These are phyloP conservation scores for Neodon shergylaensis DNA, from an alignment of 2,113 vertebrate genomes.

Conservation along the genomic window DNA sequence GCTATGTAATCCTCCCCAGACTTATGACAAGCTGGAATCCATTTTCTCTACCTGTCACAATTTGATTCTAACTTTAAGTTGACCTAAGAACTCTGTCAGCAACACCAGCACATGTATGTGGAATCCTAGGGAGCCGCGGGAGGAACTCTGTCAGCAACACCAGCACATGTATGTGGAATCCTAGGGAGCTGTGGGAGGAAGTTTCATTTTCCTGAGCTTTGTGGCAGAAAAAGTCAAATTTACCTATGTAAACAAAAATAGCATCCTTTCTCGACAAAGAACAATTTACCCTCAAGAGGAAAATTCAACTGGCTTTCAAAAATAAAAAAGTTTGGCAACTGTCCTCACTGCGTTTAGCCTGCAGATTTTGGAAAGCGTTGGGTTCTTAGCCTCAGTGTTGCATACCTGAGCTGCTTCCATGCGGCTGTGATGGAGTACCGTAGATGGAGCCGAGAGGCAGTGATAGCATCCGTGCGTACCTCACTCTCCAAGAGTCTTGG, in stretches of 20 bases:
- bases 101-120: too few relatives aligned
- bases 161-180: neutral
- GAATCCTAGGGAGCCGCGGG: neutral
- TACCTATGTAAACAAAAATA: slow-evolving; percentile 25
- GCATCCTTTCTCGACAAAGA: neutral
- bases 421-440: neutral
- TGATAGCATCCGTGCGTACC: neutral
- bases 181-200: too few relatives aligned
- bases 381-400: too few relatives aligned
- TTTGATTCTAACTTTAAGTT: neutral
- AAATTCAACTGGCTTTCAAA: neutral
- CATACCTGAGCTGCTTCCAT: neutral
- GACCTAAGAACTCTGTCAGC: neutral
- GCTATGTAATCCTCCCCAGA: neutral
- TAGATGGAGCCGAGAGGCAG: too few relatives aligned
- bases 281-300: neutral
- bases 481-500: neutral
- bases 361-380: neutral
- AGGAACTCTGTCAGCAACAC: neutral
- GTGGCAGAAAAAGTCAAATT: neutral
- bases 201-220: neutral
- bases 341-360: neutral
- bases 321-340: neutral
- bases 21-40: neutral
- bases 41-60: neutral